Conservation (phyloP, 2,888 invertebrate genomes). For the Leucania comma region DNA sequence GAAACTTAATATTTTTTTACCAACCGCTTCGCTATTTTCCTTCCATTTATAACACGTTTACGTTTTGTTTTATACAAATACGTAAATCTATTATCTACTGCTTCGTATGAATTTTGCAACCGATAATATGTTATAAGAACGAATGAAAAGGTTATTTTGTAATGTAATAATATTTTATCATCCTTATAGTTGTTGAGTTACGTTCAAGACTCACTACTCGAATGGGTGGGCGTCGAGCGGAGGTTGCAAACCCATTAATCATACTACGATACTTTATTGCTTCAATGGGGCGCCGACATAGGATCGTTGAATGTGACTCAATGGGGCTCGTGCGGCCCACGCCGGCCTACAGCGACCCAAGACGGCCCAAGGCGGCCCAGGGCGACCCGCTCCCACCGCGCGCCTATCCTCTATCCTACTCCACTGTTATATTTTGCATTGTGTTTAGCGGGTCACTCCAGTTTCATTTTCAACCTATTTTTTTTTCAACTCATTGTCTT, state of each 20-base stretch:
- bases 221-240: constrained; percentile 79
- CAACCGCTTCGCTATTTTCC: constrained; percentile 15
- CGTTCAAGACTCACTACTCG: constrained; percentile 71
- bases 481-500: constrained; percentile 5
- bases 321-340: constrained; percentile 68
- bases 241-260: constrained; percentile 84
- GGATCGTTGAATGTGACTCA: constrained; percentile 73
- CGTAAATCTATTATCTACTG: not conserved
- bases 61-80: constrained; percentile 20
- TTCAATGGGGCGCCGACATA: constrained; percentile 82
- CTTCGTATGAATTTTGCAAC: not conserved
- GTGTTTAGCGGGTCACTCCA: constrained; percentile 42
- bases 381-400: constrained; percentile 33
- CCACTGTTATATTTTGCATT: constrained; percentile 43
- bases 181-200: constrained; percentile 73
- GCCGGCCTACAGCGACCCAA: not conserved
- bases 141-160: constrained; percentile 54
- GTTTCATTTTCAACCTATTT: constrained; percentile 24
- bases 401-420: constrained; percentile 27
- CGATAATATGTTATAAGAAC: constrained; percentile 1
- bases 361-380: not conserved
- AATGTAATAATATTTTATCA: constrained; percentile 66
- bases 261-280: constrained; percentile 85
- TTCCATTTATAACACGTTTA: constrained; percentile 20
- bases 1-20: constrained; percentile 46